Base-by-base conservation (phyloP, 2,888 invertebrate species). In the Epirrhoe tristata region DNA sequence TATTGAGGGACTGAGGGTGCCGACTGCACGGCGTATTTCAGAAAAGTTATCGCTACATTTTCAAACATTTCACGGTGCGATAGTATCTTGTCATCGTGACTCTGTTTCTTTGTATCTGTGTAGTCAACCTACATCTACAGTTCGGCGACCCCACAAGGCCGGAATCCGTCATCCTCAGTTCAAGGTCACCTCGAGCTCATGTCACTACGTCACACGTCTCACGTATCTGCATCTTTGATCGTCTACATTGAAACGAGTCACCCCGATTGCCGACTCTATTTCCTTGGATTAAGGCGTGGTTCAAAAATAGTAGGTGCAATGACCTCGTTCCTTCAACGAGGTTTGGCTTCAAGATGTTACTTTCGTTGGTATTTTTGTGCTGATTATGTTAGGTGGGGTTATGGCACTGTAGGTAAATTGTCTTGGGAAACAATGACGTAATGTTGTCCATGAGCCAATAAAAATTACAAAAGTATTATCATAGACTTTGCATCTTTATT, bases 121-220 rank as follows among this genome's bases (percentile, higher is more conserved):
- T 80, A 77, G 76, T 78, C 81, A 82, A 84, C 83, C 82, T 79
- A 84, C 81, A 82, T 80, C 74, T 70, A 77, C 74, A 81, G 85
- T 84, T 87, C 89, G 82, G 77, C 83, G 91, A 90, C 90, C 91
- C 82, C 86, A 81, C 93, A 93, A 93, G 93, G 93, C 90, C 92
- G 91, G 86, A 86, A 91, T 91, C 86, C 88, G 91, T 93, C 92
- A 93, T 89, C 81, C 83, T 80, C 77, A 80, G 90, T 90, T 89
- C 92, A 93, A 92, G 93, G 93, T 87, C 88, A 88, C 87, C 80
- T 81, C 84, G 82, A 79, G 76, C 85, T 85, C 76, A 77, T 75
- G 74, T 77, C 74, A 74, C 74, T 74, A 73, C 80, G 89, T 86
- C 89, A 87, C 84, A 86, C 85, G 81, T 86, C 87, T 87, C 81